These are phyloP conservation scores for Aphidius colemani DNA, from an alignment of 2,888 invertebrate species.

Conservation along the genomic window DNA sequence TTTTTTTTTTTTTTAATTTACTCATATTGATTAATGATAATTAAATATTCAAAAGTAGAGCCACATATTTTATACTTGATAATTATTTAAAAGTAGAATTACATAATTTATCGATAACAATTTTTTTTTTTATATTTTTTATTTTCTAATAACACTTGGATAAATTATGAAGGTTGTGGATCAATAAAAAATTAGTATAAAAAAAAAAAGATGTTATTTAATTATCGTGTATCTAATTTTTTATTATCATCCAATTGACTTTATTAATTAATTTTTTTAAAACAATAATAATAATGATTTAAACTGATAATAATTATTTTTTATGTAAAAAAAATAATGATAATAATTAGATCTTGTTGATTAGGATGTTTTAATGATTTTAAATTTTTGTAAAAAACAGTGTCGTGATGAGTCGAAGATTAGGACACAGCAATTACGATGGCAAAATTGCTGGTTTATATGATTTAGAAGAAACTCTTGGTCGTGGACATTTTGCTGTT, in stretches of 20 bases:
- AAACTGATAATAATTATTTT: not conserved
- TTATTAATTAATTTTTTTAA: not conserved
- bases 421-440: conserved; percentile 67
- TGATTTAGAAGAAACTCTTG: conserved; percentile 95
- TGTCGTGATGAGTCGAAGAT: conserved; percentile 49
- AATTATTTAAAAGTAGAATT: too few relatives aligned
- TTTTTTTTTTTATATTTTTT: too few relatives aligned
- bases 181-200: too few relatives aligned
- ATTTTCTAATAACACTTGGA: too few relatives aligned
- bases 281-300: not conserved
- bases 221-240: not conserved
- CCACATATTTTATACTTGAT: too few relatives aligned
- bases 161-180: too few relatives aligned
- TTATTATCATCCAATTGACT: conserved; percentile 4
- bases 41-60: too few relatives aligned
- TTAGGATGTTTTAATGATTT: not conserved
- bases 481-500: conserved; percentile 98
- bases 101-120: too few relatives aligned
- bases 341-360: too few relatives aligned
- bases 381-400: conserved; percentile 22
- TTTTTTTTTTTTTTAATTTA: too few relatives aligned
- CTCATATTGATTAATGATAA: too few relatives aligned
- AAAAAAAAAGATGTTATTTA: too few relatives aligned
- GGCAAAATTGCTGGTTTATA: conserved; percentile 95
- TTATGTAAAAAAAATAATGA: not conserved